phyloP scores from a whole-genome alignment of 2,113 vertebrate genomes.

The Cochlearius cochlearius region DNA sequence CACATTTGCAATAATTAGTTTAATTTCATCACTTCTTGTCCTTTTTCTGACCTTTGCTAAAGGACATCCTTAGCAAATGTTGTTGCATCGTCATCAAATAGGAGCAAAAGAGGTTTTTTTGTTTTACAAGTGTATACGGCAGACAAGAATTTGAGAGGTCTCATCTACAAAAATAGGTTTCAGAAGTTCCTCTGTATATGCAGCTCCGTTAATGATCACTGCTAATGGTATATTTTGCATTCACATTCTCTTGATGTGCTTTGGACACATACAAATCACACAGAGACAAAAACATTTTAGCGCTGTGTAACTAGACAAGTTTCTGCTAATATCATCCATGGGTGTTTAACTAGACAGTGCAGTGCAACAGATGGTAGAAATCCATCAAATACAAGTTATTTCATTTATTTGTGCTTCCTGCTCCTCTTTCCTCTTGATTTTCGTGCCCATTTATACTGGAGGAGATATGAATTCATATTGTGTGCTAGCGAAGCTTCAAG shows the following conservation, averaged over 20 bases:
- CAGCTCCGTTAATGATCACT: neutral
- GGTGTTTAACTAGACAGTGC: neutral
- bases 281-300: neutral
- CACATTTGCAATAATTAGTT: neutral
- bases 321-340: neutral
- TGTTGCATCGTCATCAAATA: neutral
- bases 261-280: neutral
- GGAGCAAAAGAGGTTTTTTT: neutral
- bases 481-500: neutral
- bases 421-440: neutral
- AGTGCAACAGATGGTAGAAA: neutral
- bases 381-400: neutral
- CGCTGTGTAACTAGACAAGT: neutral
- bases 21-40: neutral
- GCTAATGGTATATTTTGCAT: neutral
- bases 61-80: neutral
- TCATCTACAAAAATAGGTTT: neutral
- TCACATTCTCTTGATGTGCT: neutral
- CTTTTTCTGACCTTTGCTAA: neutral
- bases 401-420: neutral
- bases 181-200: neutral
- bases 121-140: neutral
- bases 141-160: neutral
- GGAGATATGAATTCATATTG: neutral
- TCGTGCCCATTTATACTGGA: neutral